Evolutionary conservation across 2,797 vertebrate genomes (phyloP).

Genomic region (Syngnathus acus): DNA sequence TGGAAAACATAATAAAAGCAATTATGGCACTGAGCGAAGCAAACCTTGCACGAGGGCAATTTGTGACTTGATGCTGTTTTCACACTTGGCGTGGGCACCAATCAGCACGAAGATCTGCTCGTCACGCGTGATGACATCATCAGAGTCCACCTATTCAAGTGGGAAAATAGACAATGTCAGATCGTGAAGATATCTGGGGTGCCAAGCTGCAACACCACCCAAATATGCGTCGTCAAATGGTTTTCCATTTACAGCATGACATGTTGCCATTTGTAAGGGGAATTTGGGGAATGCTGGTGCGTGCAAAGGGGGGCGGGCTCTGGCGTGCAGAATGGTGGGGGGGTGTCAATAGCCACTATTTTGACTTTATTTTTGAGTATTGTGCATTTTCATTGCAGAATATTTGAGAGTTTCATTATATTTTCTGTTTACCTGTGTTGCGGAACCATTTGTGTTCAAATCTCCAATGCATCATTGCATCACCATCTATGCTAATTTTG

Average conservation of each 20-base stretch:
- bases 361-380: background rate
- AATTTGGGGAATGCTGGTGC: background rate
- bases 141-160: slow-evolving; percentile 74
- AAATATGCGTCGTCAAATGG: no score
- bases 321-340: no score
- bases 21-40: background rate
- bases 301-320: no score
- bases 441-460: no score
- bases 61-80: slow-evolving; percentile 69
- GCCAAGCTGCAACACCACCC: no score
- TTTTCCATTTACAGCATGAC: no score
- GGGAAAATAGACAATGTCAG: background rate
- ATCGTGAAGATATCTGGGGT: no score
- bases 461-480: no score
- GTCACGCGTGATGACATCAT: slow-evolving; percentile 83
- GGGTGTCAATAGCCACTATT: background rate
- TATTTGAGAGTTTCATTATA: no score
- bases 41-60: slow-evolving; percentile 65
- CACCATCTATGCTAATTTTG: no score
- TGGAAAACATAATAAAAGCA: background rate
- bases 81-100: slow-evolving; percentile 76
- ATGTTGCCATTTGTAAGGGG: background rate
- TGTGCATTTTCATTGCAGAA: no score
- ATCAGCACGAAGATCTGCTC: slow-evolving; percentile 86
- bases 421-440: no score